Evolutionary conservation across 92 coral and sea anemone genomes (phyloP).

Genomic region (Parazoanthus darwini): DNA sequence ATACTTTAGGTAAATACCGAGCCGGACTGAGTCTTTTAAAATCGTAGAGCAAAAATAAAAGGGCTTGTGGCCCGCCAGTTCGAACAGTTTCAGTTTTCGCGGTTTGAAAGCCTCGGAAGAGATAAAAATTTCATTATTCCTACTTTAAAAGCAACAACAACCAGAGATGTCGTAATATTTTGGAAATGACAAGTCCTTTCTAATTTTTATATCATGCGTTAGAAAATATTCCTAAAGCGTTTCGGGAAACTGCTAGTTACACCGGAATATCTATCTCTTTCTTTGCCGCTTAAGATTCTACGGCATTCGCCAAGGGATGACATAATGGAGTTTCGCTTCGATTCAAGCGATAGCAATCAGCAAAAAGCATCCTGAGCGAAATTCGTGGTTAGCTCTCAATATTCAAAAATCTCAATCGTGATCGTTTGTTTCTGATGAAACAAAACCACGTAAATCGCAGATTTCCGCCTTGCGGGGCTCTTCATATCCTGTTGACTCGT

Average conservation of each 20-base stretch:
- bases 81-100: slow-evolving; percentile 36
- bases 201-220: not conserved
- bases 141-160: slow-evolving; percentile 34
- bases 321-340: slow-evolving; percentile 37
- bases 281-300: not conserved
- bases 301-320: slow-evolving; percentile 5
- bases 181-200: not conserved
- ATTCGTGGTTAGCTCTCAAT: slow-evolving; percentile 35
- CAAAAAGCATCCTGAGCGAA: slow-evolving; percentile 16
- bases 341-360: slow-evolving; percentile 29
- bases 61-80: not conserved
- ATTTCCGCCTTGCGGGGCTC: not conserved
- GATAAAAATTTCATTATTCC: slow-evolving; percentile 35
- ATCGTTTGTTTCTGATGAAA: slow-evolving; percentile 23
- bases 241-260: not conserved
- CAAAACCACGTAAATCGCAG: not conserved
- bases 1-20: slow-evolving; percentile 39
- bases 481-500: not conserved
- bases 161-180: not conserved
- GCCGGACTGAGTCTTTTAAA: slow-evolving; percentile 34
- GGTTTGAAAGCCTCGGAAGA: slow-evolving; percentile 39
- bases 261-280: not conserved
- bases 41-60: not conserved
- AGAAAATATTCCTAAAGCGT: not conserved
- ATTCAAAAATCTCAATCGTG: slow-evolving; percentile 23